Base-by-base conservation (phyloP, 1,140 invertebrate genomes). In the Apis mellifera region DNA sequence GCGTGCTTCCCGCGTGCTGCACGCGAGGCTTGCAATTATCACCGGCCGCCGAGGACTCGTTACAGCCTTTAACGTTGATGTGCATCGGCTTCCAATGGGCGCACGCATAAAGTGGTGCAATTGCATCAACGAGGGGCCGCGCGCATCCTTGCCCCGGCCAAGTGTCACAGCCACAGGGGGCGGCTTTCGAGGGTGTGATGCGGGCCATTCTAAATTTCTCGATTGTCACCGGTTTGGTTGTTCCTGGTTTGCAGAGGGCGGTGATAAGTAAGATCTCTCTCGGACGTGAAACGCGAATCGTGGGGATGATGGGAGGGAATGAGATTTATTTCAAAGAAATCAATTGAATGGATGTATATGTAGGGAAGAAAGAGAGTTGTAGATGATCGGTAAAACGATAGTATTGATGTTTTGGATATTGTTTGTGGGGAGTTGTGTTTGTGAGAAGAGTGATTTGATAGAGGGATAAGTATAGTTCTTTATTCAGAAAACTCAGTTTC, bases 1-100 rank as follows among this genome's bases (percentile, higher is more conserved):
- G 86, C 87, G 86, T 89, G 87, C 87, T 88, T 88, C 73, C 86
- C 86, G 81, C 81, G 86, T 70, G 64, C 32, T 68, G 80, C 75
- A 84, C 77, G 79, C 84, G 81, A 88, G 77, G 86, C 81, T 88
- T 82, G 87, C 83, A 88, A 88, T 88, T 88, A 88, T 88, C 84
- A 86, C 83, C 83, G 21, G 42, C 64, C 70, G 79, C 72, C 72
- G 87, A 88, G 87, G 80, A 88, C 87, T 88, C 87, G 87, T 88
- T 88, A 88, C 81, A 88, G 77, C 87, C 87, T 88, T 88, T 88
- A 85, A 87, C 86, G 87, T n/a, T 74, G 80, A 76, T 84, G 79
- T 83, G 78, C 86, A 88, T 85, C 86, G 84, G 77, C 84, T 85
- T 79, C 79, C 84, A 78, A 87, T 87, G 86, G 75, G 66, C 79